Evolutionary conservation across 2,797 vertebrate genomes (phyloP).

Genomic region (Sarcophilus harrisii): DNA sequence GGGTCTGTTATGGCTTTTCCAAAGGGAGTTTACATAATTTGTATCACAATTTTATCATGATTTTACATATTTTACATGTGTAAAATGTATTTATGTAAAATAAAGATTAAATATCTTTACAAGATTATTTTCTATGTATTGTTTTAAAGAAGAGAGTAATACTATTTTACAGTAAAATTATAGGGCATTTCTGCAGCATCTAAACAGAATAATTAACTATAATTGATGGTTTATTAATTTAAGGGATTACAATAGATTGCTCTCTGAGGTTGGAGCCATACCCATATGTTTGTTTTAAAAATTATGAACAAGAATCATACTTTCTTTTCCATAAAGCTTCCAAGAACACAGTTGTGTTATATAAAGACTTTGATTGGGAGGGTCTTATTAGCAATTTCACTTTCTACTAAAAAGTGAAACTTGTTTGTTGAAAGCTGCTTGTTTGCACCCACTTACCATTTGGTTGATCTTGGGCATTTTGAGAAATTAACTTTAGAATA

Average conservation of each 20-base stretch:
- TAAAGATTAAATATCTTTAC: constrained; percentile 82
- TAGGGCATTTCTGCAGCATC: constrained; percentile 65
- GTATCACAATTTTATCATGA: constrained; percentile 81
- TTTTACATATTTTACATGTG: constrained; percentile 85
- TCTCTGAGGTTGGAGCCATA: constrained; percentile 67
- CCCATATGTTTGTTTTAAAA: constrained; percentile 62
- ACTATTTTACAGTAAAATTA: constrained; percentile 85
- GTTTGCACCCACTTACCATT: not conserved
- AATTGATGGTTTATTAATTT: constrained; percentile 70
- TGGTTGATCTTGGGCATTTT: not conserved
- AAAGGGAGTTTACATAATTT: constrained; percentile 85
- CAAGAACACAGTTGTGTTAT: constrained; percentile 78
- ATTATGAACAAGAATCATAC: constrained; percentile 81
- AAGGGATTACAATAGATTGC: constrained; percentile 72
- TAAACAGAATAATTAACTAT: constrained; percentile 58
- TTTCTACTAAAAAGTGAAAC: constrained; percentile 63
- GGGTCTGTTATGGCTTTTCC: constrained; percentile 84
- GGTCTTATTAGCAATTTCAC: constrained; percentile 75
- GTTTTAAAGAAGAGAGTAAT: constrained; percentile 80
- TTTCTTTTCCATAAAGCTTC: constrained; percentile 76
- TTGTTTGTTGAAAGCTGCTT: constrained; percentile 1
- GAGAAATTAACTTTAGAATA: constrained; percentile 48
- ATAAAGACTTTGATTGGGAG: constrained; percentile 73
- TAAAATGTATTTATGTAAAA: too few relatives aligned
- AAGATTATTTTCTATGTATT: constrained; percentile 83